Evolutionary conservation across 1,140 invertebrate species (phyloP), one percentile per base, ranked within the genome.

Genomic region (Whitmania pigra): DNA sequence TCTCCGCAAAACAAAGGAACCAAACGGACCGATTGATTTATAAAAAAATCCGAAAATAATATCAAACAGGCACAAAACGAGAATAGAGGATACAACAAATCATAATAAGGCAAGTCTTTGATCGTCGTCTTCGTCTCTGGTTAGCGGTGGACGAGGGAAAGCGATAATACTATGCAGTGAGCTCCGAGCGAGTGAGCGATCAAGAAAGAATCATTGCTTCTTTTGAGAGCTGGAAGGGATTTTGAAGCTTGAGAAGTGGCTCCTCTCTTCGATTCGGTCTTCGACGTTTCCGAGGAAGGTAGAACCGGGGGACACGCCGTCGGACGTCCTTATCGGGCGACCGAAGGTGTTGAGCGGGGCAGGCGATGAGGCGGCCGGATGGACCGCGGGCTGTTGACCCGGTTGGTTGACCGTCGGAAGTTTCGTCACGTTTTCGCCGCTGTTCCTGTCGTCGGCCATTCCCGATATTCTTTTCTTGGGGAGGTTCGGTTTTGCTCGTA

Each of bases 381-480:
- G 43, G 43, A 17, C 9, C 9, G 43, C 0, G 11, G 43, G 43
- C 15, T 49, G 43, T 11, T 3, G 43, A 5, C 5, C 15, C 43
- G 43, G 43, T 15, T 11, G 9, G 13, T 49, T 49, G 43, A 13
- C 43, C 2, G 57, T 2, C 29, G 57, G 22, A 25, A 20, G 22
- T 63, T 22, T 31, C 18, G 57, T 4, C 22, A 20, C 18, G 20
- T 63, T 22, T 22, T 63, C 11, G 9, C 29, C 29, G 6, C 31
- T 36, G 57, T 63, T 63, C 11, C 57, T 22, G 57, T 63, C 29
- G 0, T 22, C 55, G 55, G 55, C 57, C 11, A 15, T 31, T 22
- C 9, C 57, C 22, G 57, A 63, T 13, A 63, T 63, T n/a, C 57
- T 63, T 18, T 63, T 63, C 29, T 63, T 63, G 57, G 29, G 29